Evolutionary conservation across 2,113 vertebrate species (phyloP), one percentile per base, ranked within the genome.

Genomic region (Catharus fuscescens): DNA sequence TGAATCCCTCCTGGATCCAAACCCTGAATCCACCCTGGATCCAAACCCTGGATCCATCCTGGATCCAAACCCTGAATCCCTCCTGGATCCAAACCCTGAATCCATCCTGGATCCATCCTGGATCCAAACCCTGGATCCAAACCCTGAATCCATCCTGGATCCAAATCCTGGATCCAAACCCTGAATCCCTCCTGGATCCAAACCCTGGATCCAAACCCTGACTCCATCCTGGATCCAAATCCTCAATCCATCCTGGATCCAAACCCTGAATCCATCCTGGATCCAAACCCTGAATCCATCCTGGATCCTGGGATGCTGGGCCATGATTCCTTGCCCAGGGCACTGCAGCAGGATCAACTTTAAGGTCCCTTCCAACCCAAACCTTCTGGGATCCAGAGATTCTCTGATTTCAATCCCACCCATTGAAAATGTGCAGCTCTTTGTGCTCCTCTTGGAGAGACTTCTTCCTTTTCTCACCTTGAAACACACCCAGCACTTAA

Each of bases 261-360:
- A 34, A 34, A 34, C 34, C 34, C 34, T 34, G n/a, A n/a, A n/a
- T n/a, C n/a, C n/a, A n/a, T n/a, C n/a, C n/a, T n/a, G 34, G 34
- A 34, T 81, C 44, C 36, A 28, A n/a, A 45, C 38, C 38, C 47
- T 23, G 47, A 23, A 48, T 25, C 48, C 48, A 48, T 24, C 47
- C 47, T 13, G n/a, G n/a, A n/a, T n/a, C n/a, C n/a, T 40, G n/a
- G 12, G 52, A 7, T 25, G 26, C 34, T 9, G 47, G 38, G 23
- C 61, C 53, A 12, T 18, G 6, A 25, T 21, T 67, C 53, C 66
- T 53, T 66, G 52, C 38, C 44, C 86, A 29, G 20, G 10, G 12
- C 1, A 0, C 1, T 52, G 53, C 10, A 47, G 40, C 2, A 1
- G 17, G 29, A 48, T 23, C 34, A 32, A 12, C 25, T 48, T 32